Conservation (phyloP, 2,888 invertebrate species). For the Noctua comes region DNA sequence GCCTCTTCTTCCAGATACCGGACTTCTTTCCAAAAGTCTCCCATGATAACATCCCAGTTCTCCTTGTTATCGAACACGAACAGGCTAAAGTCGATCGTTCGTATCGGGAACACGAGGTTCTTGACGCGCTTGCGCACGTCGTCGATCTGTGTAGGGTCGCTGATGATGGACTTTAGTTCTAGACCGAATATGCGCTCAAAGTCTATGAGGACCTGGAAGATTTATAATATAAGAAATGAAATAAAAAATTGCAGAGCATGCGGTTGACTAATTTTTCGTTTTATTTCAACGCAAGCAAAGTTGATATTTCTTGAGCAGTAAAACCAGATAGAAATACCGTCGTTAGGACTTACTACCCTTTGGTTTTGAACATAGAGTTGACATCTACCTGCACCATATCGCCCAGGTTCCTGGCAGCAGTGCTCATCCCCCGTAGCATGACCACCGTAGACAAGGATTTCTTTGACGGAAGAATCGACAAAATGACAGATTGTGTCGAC, state of each 20-base stretch:
- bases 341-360: neutral
- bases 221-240: neutral
- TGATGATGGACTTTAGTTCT: constrained; percentile 96
- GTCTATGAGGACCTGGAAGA: constrained; percentile 93
- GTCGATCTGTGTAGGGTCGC: constrained; percentile 96
- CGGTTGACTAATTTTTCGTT: neutral
- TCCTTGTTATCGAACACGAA: constrained; percentile 94
- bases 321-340: neutral
- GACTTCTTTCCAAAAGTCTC: constrained; percentile 94
- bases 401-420: constrained; percentile 94
- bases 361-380: neutral
- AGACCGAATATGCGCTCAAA: constrained; percentile 97
- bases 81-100: constrained; percentile 95
- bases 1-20: constrained; percentile 94
- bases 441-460: no score
- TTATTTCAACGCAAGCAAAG: neutral
- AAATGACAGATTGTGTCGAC: no score
- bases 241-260: no score
- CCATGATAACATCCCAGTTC: constrained; percentile 96
- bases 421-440: no score
- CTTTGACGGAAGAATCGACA: no score
- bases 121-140: constrained; percentile 95
- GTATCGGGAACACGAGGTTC: constrained; percentile 93
- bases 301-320: neutral
- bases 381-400: constrained; percentile 92